These are phyloP conservation scores for Leptura quadrifasciata DNA, from an alignment of 2,888 invertebrate species.

Conservation along the genomic window DNA sequence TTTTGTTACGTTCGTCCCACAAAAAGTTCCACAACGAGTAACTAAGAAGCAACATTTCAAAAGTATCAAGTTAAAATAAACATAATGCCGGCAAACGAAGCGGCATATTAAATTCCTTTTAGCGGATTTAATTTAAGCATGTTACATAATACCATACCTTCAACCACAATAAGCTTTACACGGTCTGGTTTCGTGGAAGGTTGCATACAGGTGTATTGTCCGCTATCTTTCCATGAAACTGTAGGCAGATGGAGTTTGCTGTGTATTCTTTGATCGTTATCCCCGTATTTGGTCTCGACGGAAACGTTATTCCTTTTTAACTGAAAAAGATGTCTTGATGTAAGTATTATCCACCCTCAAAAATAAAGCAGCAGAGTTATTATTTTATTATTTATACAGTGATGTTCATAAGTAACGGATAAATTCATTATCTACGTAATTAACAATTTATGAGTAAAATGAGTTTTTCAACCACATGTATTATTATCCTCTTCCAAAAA, in stretches of 20 bases:
- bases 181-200: constrained; percentile 77
- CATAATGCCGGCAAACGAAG: constrained; percentile 15
- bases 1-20: no score
- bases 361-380: neutral
- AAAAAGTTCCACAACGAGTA: neutral
- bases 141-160: constrained; percentile 74
- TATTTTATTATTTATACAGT: neutral
- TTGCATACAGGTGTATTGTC: constrained; percentile 81
- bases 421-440: no score
- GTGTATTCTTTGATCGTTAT: constrained; percentile 74
- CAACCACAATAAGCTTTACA: constrained; percentile 79
- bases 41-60: constrained; percentile 8
- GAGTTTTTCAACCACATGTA: no score
- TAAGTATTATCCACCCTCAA: neutral
- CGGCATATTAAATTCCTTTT: constrained; percentile 36
- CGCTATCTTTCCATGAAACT: constrained; percentile 76
- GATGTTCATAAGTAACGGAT: no score
- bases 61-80: constrained; percentile 35
- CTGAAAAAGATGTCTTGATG: constrained; percentile 41
- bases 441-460: no score
- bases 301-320: constrained; percentile 60
- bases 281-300: constrained; percentile 79
- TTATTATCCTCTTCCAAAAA: no score
- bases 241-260: constrained; percentile 79
- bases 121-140: constrained; percentile 33